These are phyloP conservation scores for Cyclura pinguis DNA, from an alignment of 2,797 vertebrate genomes.

Conservation along the genomic window DNA sequence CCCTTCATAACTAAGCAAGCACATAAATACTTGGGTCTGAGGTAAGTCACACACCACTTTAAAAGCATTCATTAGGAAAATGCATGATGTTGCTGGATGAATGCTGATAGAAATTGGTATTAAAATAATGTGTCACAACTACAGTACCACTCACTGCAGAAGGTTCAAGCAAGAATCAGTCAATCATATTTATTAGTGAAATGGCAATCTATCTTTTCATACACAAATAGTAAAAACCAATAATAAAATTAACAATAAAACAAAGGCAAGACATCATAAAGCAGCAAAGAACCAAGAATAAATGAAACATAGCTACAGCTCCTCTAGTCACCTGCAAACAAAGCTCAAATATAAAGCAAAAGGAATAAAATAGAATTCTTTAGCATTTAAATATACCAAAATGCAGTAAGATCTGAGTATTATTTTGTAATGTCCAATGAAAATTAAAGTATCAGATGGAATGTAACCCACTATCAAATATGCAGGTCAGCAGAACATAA, in stretches of 20 bases:
- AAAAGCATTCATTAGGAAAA: slow-evolving; percentile 3
- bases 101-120: background rate
- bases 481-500: background rate
- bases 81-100: background rate
- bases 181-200: slow-evolving; percentile 51
- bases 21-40: background rate
- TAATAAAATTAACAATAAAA: slow-evolving; percentile 33
- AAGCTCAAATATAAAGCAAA: slow-evolving; percentile 4
- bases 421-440: background rate
- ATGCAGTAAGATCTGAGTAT: background rate
- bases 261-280: slow-evolving; percentile 12
- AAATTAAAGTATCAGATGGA: background rate
- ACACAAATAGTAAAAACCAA: slow-evolving; percentile 21
- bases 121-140: slow-evolving; percentile 1
- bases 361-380: background rate
- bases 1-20: background rate
- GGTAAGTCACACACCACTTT: background rate
- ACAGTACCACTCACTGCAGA: background rate
- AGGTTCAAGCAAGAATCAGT: background rate
- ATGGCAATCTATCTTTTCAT: slow-evolving; percentile 22
- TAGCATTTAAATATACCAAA: background rate
- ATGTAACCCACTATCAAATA: background rate
- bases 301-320: slow-evolving; percentile 1
- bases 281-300: background rate
- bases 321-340: background rate